phyloP scores from a whole-genome alignment of 2,113 vertebrate genomes.

The Antechinus flavipes region DNA sequence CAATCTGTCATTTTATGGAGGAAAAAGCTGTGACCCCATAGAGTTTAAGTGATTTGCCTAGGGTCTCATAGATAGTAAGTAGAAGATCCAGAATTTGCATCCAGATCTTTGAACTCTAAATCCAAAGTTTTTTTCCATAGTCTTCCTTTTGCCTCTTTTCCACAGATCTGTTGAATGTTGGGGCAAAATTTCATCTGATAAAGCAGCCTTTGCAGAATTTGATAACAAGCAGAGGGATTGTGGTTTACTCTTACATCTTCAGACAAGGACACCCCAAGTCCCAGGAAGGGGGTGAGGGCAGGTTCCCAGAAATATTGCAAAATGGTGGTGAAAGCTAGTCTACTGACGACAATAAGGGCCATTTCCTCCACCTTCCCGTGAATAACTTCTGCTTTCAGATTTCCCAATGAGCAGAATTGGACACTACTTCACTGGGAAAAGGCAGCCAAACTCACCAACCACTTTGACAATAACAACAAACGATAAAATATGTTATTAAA shows the following conservation, averaged over 20 bases:
- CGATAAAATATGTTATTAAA: background rate
- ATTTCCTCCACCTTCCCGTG: constrained; percentile 60
- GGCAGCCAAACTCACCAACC: background rate
- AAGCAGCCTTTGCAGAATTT: constrained; percentile 4
- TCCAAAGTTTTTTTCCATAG: background rate
- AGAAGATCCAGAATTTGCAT: background rate
- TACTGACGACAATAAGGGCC: constrained; percentile 33
- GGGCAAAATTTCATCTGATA: constrained; percentile 4
- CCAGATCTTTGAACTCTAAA: background rate
- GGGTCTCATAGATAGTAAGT: background rate
- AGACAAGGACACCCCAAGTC: constrained; percentile 46
- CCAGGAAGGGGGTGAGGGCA: constrained; percentile 46
- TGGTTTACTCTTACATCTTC: constrained; percentile 67
- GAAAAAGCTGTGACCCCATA: background rate
- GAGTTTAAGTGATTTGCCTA: background rate
- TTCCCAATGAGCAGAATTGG: constrained; percentile 59
- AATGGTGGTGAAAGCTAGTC: constrained; percentile 66
- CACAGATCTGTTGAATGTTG: background rate
- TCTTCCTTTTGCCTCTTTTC: constrained; percentile 1
- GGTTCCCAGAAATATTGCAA: constrained; percentile 70
- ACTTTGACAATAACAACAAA: constrained; percentile 47
- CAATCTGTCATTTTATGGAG: background rate
- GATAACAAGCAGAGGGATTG: constrained; percentile 26
- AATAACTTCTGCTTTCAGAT: constrained; percentile 50
- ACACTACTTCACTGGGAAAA: constrained; percentile 53